Evolutionary conservation across 1,140 invertebrate species (phyloP).

Genomic region (Drosophila virilis): DNA sequence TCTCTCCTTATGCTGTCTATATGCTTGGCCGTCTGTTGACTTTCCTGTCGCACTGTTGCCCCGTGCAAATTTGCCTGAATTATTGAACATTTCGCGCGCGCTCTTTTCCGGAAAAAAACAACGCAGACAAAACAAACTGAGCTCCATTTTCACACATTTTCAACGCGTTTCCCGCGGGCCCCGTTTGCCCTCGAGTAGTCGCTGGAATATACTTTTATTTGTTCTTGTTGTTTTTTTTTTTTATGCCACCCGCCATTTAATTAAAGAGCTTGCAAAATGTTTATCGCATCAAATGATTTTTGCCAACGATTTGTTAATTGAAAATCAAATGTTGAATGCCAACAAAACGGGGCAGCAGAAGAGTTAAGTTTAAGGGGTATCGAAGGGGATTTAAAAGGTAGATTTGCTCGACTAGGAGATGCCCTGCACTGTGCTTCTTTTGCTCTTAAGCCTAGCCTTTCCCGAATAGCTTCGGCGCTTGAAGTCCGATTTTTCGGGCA

Average conservation of each 20-base stretch:
- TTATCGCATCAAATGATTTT: neutral
- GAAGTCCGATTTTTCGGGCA: no score
- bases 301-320: conserved; percentile 1
- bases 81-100: conserved; percentile 44
- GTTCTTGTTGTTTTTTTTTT: conserved; percentile 11
- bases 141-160: conserved; percentile 36
- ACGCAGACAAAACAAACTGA: conserved; percentile 1
- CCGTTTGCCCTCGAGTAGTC: no score
- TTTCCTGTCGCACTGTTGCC: conserved; percentile 39
- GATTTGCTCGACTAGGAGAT: no score
- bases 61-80: conserved; percentile 42
- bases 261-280: conserved; percentile 29
- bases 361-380: no score
- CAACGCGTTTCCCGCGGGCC: neutral
- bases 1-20: no score
- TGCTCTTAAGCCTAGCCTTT: no score
- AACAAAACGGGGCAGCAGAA: neutral
- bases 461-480: no score
- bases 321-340: neutral
- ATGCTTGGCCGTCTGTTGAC: conserved; percentile 13
- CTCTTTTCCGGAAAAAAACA: conserved; percentile 12
- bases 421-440: no score
- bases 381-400: no score
- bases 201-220: conserved; percentile 6
- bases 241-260: no score